A percentile compares a stretch with the other conserved stretches of the same genome.
These are phyloP conservation scores for Sphenodon punctatus DNA, from an alignment of 2,797 vertebrate species.

Conservation along the genomic window DNA sequence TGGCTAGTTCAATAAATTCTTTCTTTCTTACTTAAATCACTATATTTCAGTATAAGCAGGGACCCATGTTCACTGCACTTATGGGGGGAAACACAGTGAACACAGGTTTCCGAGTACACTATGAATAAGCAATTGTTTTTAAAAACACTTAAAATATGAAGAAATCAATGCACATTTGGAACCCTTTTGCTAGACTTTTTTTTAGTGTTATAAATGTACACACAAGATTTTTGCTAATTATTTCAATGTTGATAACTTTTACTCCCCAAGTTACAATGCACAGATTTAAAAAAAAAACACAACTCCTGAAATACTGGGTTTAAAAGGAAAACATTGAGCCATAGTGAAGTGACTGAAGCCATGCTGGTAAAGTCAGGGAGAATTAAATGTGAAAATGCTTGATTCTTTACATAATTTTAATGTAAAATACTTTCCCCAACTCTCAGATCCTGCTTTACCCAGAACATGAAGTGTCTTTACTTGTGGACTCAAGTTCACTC, in stretches of 20 bases:
- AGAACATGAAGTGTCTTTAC: not conserved
- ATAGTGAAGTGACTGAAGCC: constrained; percentile 31
- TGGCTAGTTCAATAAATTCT: too few species aligned
- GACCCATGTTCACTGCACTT: too few species aligned
- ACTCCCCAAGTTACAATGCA: not conserved
- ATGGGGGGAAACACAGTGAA: too few species aligned
- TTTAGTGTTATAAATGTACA: constrained; percentile 16
- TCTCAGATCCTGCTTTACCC: not conserved
- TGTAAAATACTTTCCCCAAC: constrained; percentile 23
- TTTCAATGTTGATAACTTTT: not conserved
- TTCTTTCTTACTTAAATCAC: too few species aligned
- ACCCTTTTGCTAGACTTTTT: constrained; percentile 3
- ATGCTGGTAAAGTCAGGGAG: constrained; percentile 10
- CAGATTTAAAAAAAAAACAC: not conserved
- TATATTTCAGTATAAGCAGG: too few species aligned
- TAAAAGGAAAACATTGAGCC: constrained; percentile 27
- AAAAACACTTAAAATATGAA: too few species aligned
- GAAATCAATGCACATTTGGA: too few species aligned
- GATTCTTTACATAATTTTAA: constrained; percentile 25
- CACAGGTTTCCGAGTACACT: too few species aligned
- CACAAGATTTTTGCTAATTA: not conserved
- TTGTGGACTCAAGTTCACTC: not conserved
- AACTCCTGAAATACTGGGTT: constrained; percentile 4
- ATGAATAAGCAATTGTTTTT: too few species aligned
- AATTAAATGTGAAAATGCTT: not conserved